Conservation (phyloP, 2,113 vertebrate genomes). For the Ursus arctos region DNA sequence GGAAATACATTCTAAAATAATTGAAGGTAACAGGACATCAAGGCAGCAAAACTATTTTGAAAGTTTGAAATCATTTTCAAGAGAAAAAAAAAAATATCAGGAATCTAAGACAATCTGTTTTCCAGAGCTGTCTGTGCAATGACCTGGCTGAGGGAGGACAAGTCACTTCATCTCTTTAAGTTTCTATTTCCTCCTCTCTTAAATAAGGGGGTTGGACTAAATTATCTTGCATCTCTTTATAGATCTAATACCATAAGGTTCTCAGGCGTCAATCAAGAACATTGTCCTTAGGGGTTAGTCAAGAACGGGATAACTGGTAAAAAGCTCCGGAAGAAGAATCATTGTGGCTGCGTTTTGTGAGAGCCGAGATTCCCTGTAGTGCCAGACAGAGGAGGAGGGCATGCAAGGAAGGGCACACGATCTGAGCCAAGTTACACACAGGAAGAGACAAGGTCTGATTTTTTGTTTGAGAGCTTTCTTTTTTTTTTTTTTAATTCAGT, state of each 20-base stretch:
- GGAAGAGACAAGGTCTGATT: not conserved
- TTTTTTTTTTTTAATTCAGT: too few relatives aligned
- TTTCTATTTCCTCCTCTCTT: conserved; percentile 8
- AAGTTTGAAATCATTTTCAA: conserved; percentile 4
- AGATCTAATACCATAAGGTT: not conserved
- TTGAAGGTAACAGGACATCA: not conserved
- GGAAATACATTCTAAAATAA: not conserved
- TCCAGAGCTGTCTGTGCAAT: not conserved
- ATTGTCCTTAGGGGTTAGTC: not conserved
- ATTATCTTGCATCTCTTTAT: not conserved
- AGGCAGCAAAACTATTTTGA: not conserved
- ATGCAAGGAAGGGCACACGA: not conserved
- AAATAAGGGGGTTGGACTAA: not conserved
- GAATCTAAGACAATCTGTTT: not conserved
- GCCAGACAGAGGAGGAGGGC: not conserved
- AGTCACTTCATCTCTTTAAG: not conserved
- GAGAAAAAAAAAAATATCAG: not conserved
- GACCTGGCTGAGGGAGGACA: not conserved
- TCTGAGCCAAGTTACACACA: not conserved
- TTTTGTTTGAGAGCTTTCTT: not conserved
- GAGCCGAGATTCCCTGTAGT: not conserved
- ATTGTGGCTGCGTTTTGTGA: not conserved
- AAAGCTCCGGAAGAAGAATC: not conserved
- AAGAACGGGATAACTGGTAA: not conserved
- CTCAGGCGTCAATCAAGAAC: not conserved